phyloP scores from a whole-genome alignment of 2,888 invertebrate genomes.

The Steromphala cineraria region DNA sequence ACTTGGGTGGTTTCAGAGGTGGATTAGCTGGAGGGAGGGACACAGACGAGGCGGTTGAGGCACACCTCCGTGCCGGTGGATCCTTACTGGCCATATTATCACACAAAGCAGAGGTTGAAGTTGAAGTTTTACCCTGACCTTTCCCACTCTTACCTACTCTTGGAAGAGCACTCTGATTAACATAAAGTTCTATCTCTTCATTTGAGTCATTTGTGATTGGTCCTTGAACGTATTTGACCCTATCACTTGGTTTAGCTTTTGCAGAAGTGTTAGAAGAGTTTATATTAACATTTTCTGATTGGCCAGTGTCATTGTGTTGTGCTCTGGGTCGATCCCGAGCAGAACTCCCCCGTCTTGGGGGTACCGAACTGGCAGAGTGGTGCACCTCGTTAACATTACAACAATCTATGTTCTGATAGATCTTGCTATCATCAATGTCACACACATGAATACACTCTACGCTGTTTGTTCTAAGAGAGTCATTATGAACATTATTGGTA shows the following conservation, averaged over 20 bases:
- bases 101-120: not conserved
- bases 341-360: no score
- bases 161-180: not conserved
- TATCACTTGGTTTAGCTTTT: not conserved
- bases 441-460: not conserved
- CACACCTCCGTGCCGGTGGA: constrained; percentile 26
- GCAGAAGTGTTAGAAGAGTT: not conserved
- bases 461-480: not conserved
- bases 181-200: not conserved
- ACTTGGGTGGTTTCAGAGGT: constrained; percentile 51
- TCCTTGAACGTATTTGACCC: not conserved
- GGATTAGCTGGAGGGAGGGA: constrained; percentile 36
- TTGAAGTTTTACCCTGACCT: not conserved
- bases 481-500: not conserved
- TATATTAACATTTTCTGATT: not conserved
- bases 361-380: not conserved
- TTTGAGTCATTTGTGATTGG: not conserved
- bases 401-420: not conserved
- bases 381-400: not conserved
- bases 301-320: no score
- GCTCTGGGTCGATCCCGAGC: no score
- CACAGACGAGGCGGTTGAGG: constrained; percentile 36
- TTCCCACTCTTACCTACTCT: not conserved
- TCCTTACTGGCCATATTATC: not conserved
- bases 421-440: not conserved